These are phyloP conservation scores for Ellobium chinense DNA, from an alignment of 2,888 invertebrate species.

Conservation along the genomic window DNA sequence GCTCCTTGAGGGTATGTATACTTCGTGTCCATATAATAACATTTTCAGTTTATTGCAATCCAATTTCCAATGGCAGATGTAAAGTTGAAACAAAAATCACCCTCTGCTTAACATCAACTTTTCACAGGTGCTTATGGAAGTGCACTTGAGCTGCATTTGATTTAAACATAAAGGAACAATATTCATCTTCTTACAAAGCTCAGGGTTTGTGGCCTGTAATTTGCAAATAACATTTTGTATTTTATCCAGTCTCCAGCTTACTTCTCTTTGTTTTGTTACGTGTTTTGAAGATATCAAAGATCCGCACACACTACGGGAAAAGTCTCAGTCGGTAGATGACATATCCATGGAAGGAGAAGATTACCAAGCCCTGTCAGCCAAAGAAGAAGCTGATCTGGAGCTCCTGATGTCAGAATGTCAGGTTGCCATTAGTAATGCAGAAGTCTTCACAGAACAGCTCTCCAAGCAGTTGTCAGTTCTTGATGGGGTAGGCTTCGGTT, in stretches of 20 bases:
- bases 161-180: too few species aligned
- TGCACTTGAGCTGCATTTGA: too few species aligned
- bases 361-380: conserved; percentile 89
- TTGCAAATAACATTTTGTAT: neutral
- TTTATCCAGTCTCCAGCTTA: too few species aligned
- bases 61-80: too few species aligned
- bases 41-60: too few species aligned
- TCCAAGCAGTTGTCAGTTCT: conserved; percentile 91
- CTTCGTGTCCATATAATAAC: too few species aligned
- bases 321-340: conserved; percentile 62
- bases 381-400: conserved; percentile 91
- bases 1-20: conserved; percentile 82
- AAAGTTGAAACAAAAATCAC: too few species aligned
- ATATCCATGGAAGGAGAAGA: conserved; percentile 81
- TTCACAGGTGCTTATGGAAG: too few species aligned
- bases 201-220: too few species aligned
- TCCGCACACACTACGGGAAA: conserved; percentile 57
- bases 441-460: conserved; percentile 85
- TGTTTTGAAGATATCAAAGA: conserved; percentile 58
- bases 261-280: neutral
- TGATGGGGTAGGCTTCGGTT: conserved; percentile 85
- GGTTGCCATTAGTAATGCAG: conserved; percentile 93
- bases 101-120: too few species aligned
- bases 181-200: too few species aligned
- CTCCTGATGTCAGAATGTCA: conserved; percentile 91